phyloP scores from a whole-genome alignment of 2,888 invertebrate species.

The Eupithecia tripunctaria region DNA sequence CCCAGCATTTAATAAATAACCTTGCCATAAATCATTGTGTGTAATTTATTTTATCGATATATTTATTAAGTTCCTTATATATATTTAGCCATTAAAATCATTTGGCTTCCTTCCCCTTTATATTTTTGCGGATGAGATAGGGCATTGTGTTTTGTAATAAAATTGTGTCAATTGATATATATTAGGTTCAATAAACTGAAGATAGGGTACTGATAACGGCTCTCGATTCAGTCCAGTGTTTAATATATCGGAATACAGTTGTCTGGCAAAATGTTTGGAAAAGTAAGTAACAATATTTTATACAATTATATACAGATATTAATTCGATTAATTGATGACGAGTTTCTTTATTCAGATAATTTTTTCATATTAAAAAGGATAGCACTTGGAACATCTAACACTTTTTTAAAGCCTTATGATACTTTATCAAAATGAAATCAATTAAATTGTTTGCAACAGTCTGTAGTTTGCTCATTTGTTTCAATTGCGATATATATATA shows the following conservation, averaged over 20 bases:
- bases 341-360: not conserved
- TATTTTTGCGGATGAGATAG: not conserved
- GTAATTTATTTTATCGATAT: not conserved
- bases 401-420: not conserved
- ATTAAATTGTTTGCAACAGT: too few species aligned
- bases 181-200: slow-evolving; percentile 31
- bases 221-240: slow-evolving; percentile 27
- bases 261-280: slow-evolving; percentile 26
- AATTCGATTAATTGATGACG: not conserved
- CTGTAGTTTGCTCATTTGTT: too few species aligned
- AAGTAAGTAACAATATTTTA: slow-evolving; percentile 30
- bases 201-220: slow-evolving; percentile 27
- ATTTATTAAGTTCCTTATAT: slow-evolving; percentile 3
- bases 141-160: slow-evolving; percentile 7
- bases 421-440: not conserved
- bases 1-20: slow-evolving; percentile 45
- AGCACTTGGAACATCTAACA: not conserved
- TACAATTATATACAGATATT: not conserved
- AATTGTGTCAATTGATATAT: slow-evolving; percentile 35
- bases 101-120: not conserved
- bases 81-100: not conserved
- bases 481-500: too few species aligned
- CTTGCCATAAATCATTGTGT: slow-evolving; percentile 22
- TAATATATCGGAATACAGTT: slow-evolving; percentile 26
- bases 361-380: not conserved